Percentiles rank a stretch among this genome's conserved stretches.
Evolutionary conservation across 2,797 vertebrate genomes (phyloP).

Genomic region (Ptychobarbus kaznakovi): DNA sequence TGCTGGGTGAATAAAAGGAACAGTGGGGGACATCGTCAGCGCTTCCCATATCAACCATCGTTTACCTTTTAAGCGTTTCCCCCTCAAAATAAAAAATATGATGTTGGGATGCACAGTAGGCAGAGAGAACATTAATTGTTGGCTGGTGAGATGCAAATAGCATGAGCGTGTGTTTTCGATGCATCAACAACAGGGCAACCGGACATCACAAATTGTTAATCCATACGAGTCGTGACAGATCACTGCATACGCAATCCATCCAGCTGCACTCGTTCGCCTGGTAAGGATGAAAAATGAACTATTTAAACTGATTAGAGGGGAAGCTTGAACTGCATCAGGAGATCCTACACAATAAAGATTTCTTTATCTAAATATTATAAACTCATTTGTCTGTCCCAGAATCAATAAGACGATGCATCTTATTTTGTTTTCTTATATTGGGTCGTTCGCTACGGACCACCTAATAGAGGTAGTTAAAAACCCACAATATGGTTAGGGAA

Average conservation of each 20-base stretch:
- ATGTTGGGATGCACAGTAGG: constrained; percentile 46
- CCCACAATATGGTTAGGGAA: constrained; percentile 64
- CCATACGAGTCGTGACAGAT: constrained; percentile 83
- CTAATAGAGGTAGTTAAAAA: constrained; percentile 67
- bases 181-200: constrained; percentile 80
- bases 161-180: constrained; percentile 71
- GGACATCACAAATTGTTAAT: constrained; percentile 86
- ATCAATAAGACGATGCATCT: constrained; percentile 87
- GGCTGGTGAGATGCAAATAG: constrained; percentile 50
- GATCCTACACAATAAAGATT: constrained; percentile 87
- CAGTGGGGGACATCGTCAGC: constrained; percentile 44
- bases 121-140: constrained; percentile 54
- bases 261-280: constrained; percentile 79
- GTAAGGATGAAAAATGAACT: constrained; percentile 87
- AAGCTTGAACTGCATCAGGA: constrained; percentile 78
- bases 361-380: constrained; percentile 92
- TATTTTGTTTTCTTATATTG: constrained; percentile 64
- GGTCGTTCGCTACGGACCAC: constrained; percentile 51
- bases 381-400: constrained; percentile 84
- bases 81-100: constrained; percentile 42
- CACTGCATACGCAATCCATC: constrained; percentile 83
- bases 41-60: constrained; percentile 46
- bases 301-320: constrained; percentile 85
- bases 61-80: constrained; percentile 54
- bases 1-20: constrained; percentile 53